Evolutionary conservation across 2,888 invertebrate species (phyloP).

Genomic region (Pyrochroa serraticornis): DNA sequence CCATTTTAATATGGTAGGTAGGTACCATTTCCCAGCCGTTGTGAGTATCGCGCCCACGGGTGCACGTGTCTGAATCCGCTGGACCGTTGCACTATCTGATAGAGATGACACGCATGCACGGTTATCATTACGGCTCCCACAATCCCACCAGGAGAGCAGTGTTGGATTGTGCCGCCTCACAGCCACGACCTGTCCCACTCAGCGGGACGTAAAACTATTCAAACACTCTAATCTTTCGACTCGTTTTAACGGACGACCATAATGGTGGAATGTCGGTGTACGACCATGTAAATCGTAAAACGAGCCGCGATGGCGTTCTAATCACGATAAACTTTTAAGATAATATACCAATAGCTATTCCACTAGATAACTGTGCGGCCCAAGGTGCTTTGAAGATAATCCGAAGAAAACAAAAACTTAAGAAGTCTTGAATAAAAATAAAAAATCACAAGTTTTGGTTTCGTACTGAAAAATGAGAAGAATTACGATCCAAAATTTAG

Average conservation of each 20-base stretch:
- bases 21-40: not conserved
- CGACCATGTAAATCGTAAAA: slow-evolving; percentile 14
- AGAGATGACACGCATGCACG: slow-evolving; percentile 39
- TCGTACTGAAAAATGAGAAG: too few species aligned
- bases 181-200: slow-evolving; percentile 28
- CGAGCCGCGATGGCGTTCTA: slow-evolving; percentile 7
- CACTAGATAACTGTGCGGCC: too few species aligned
- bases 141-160: slow-evolving; percentile 20
- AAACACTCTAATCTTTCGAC: slow-evolving; percentile 22
- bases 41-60: slow-evolving; percentile 23
- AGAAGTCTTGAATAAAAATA: too few species aligned
- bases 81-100: slow-evolving; percentile 38
- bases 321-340: slow-evolving; percentile 3
- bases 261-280: slow-evolving; percentile 7
- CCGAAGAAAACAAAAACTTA: too few species aligned
- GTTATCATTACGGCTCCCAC: slow-evolving; percentile 30
- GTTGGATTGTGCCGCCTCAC: slow-evolving; percentile 26
- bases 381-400: too few species aligned
- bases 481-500: too few species aligned
- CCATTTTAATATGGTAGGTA: not conserved
- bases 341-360: too few species aligned
- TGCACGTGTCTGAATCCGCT: slow-evolving; percentile 36
- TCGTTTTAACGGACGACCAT: slow-evolving; percentile 3
- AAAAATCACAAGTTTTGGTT: too few species aligned
- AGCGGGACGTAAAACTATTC: slow-evolving; percentile 31